These are phyloP conservation scores for Drosophila willistoni DNA, from an alignment of 1,140 invertebrate genomes.

Conservation along the genomic window DNA sequence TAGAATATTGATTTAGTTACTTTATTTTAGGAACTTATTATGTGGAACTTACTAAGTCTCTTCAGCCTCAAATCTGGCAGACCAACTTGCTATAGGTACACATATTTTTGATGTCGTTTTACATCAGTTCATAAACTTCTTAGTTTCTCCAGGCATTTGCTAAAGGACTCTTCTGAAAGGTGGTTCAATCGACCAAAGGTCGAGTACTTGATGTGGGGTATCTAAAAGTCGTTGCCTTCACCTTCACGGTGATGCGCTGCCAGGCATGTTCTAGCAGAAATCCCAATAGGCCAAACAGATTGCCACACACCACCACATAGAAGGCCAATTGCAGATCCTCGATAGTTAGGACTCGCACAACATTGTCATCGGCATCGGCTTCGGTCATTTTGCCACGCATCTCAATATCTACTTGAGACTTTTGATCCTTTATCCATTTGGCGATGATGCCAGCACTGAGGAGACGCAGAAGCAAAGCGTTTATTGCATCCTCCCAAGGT, in stretches of 20 bases:
- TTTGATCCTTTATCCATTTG: constrained; percentile 73
- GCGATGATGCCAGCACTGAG: constrained; percentile 63
- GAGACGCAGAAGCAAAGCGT: constrained; percentile 61
- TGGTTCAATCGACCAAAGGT: too few relatives aligned
- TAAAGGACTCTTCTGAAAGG: too few relatives aligned
- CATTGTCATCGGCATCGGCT: constrained; percentile 29
- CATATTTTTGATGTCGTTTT: too few relatives aligned
- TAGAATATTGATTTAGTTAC: too few relatives aligned
- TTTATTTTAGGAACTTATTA: too few relatives aligned
- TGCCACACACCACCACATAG: constrained; percentile 69
- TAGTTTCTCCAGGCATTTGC: too few relatives aligned
- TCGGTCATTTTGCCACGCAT: constrained; percentile 34
- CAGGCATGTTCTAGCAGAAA: constrained; percentile 55
- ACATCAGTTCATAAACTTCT: too few relatives aligned
- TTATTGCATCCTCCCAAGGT: constrained; percentile 70
- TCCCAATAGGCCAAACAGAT: constrained; percentile 41
- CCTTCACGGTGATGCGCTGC: neutral
- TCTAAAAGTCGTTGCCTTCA: too few relatives aligned
- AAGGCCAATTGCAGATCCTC: constrained; percentile 73
- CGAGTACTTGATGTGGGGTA: too few relatives aligned
- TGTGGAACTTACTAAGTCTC: too few relatives aligned
- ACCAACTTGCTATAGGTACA: too few relatives aligned
- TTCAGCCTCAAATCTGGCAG: too few relatives aligned
- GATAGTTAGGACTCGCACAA: constrained; percentile 62
- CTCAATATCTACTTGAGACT: constrained; percentile 37